Evolutionary conservation across 2,888 invertebrate genomes (phyloP), one percentile per base, ranked within the genome.

Genomic region (Trypoxylon attenuatum): DNA sequence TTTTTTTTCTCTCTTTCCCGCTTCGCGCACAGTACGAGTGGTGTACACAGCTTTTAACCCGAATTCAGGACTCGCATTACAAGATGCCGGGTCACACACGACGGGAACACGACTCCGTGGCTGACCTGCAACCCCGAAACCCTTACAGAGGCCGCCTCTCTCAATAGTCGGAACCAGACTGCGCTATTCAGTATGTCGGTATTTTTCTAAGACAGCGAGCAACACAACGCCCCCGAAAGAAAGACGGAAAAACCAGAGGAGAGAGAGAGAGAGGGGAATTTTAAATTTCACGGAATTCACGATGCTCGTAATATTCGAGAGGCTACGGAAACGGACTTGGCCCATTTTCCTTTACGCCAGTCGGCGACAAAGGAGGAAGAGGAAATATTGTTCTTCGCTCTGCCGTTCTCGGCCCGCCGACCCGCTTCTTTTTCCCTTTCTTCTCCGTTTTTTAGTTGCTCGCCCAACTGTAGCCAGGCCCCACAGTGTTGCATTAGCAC

Each of bases 31-130:
- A 29, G 27, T 13, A 68, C 43, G 54, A 68, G 69, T 68, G 57
- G 68, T 72, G 69, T 71, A 59, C 72, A 69, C 65, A 71, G 76
- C 75, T 77, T 79, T 79, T 75, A 75, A 76, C 78, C 72, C 69
- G 69, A 69, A 78, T 79, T 72, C 66, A 57, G 58, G 49, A 45
- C 54, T 57, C 55, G 61, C 51, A 50, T 56, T 55, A 45, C 56
- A 56, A 63, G 66, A 60, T 54, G 49, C n/a, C 27, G 45, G 49
- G 46, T 68, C 52, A 33, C 60, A 43, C 45, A 39, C 53, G 49
- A 51, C 64, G 18, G 43, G 33, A 29, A 29, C 10, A 3, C n/a
- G 29, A 29, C 29, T 29, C 29, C 13, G 29, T 29, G n/a, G n/a
- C n/a, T n/a, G n/a, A n/a, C n/a, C n/a, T n/a, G n/a, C n/a, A n/a